Evolutionary conservation across 2,113 vertebrate species (phyloP).

Genomic region (Calonectris borealis): DNA sequence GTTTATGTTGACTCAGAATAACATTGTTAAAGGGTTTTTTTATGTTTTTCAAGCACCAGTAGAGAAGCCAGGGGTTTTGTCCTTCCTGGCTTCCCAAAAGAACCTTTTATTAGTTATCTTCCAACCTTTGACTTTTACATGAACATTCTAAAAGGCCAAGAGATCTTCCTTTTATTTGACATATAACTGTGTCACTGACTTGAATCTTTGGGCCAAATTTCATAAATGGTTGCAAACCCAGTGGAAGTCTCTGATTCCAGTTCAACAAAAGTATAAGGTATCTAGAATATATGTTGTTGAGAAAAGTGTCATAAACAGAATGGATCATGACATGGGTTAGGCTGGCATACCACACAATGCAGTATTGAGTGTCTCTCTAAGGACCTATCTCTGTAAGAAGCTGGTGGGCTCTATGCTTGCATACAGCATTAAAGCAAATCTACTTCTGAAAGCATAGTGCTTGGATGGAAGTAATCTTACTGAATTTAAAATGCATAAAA

Average conservation of each 20-base stretch:
- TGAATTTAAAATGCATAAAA: neutral
- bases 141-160: neutral
- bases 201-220: neutral
- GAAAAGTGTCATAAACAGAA: neutral
- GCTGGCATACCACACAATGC: too few species aligned
- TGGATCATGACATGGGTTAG: neutral
- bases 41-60: neutral
- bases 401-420: neutral
- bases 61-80: neutral
- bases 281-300: fast-evolving
- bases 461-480: neutral
- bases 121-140: neutral
- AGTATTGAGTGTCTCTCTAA: neutral
- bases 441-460: neutral
- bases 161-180: neutral
- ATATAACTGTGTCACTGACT: neutral
- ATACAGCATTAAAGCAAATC: neutral
- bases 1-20: neutral
- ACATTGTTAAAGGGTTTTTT: neutral
- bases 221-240: neutral
- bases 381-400: neutral
- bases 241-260: neutral
- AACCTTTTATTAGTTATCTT: neutral
- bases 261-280: neutral
- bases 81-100: neutral